Evolutionary conservation across 2,888 invertebrate species (phyloP).

Genomic region (Aproaerema taeniolella): DNA sequence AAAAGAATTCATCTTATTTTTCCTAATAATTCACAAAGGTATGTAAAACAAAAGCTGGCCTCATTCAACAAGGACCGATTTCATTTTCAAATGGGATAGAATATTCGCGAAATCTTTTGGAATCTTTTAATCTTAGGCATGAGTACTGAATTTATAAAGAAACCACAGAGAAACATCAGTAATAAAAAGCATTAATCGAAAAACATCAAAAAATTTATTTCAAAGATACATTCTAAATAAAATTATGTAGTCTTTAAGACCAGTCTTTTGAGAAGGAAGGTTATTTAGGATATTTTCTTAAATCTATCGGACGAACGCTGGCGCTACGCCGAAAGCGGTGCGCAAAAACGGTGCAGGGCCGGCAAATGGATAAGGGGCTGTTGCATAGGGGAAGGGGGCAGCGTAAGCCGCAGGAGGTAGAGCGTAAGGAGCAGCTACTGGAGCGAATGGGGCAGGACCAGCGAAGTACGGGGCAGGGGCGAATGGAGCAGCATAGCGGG

Average conservation of each 20-base stretch:
- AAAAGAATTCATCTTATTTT: too few species aligned
- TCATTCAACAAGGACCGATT: too few species aligned
- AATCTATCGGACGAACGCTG: slow-evolving; percentile 70
- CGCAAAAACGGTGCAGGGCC: slow-evolving; percentile 36
- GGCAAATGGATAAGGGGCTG: slow-evolving; percentile 17
- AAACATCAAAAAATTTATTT: too few species aligned
- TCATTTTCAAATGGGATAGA: too few species aligned
- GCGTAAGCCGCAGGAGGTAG: slow-evolving; percentile 17
- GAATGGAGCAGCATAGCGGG: slow-evolving; percentile 31
- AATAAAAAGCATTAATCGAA: too few species aligned
- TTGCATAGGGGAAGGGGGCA: slow-evolving; percentile 27
- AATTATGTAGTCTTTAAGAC: slow-evolving; percentile 10
- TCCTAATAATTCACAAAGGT: too few species aligned
- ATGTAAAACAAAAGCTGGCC: too few species aligned
- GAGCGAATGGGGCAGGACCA: slow-evolving; percentile 4
- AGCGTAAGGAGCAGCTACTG: slow-evolving; percentile 6
- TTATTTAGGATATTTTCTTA: slow-evolving; percentile 49
- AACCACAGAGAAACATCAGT: too few species aligned
- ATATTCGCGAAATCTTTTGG: too few species aligned
- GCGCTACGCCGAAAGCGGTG: slow-evolving; percentile 46
- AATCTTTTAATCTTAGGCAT: too few species aligned
- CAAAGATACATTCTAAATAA: too few species aligned
- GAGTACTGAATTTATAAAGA: too few species aligned
- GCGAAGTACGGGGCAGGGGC: slow-evolving; percentile 30
- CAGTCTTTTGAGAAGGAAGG: slow-evolving; percentile 53